Conservation (phyloP, 92 coral and sea anemone species). For the Palythoa heliodiscus region DNA sequence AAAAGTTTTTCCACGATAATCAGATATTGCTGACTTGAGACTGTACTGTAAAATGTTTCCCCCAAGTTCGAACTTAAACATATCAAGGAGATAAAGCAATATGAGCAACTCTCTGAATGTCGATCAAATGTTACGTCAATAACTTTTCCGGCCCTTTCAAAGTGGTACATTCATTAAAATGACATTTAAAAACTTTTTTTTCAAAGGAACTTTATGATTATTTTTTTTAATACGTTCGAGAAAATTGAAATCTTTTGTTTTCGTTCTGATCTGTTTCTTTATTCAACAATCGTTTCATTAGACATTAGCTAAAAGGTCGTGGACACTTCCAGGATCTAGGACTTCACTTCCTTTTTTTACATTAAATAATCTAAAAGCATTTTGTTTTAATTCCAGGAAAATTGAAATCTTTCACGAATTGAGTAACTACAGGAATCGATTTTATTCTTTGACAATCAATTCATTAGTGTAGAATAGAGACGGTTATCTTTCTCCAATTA, state of each 20-base stretch:
- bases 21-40: neutral
- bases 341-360: too few relatives aligned
- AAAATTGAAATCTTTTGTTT: neutral
- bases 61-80: neutral
- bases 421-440: too few relatives aligned
- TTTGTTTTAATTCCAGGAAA: too few relatives aligned
- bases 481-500: too few relatives aligned
- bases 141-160: neutral
- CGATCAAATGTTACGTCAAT: neutral
- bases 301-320: neutral
- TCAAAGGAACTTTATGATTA: neutral
- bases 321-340: too few relatives aligned
- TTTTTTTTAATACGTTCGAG: neutral
- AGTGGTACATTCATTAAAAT: neutral
- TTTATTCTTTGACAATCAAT: too few relatives aligned
- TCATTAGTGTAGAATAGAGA: too few relatives aligned
- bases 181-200: neutral
- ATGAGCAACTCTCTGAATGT: neutral
- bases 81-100: neutral
- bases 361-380: too few relatives aligned
- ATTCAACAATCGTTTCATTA: neutral
- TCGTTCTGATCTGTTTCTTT: neutral
- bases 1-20: neutral
- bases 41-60: neutral
- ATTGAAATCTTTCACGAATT: too few relatives aligned